These are phyloP conservation scores for Helicoverpa zea DNA, from an alignment of 1,140 invertebrate species.

Conservation along the genomic window DNA sequence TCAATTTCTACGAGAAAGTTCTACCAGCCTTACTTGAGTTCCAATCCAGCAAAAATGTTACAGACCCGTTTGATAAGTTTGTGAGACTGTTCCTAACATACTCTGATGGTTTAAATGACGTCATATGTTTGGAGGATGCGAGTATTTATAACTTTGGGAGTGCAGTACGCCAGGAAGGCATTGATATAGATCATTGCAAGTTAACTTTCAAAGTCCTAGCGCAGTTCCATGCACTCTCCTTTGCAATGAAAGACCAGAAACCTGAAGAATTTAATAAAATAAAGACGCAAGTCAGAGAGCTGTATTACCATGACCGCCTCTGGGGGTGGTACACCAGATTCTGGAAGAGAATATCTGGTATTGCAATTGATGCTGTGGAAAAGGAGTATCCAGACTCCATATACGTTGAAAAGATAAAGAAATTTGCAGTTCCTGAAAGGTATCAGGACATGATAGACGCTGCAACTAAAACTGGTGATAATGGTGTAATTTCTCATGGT, in stretches of 20 bases:
- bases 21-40: constrained; percentile 86
- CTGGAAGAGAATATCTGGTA: constrained; percentile 85
- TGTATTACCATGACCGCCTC: constrained; percentile 87
- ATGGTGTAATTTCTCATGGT: constrained; percentile 89
- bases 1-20: constrained; percentile 89
- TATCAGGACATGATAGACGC: constrained; percentile 76
- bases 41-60: constrained; percentile 80
- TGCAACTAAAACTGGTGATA: constrained; percentile 62
- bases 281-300: constrained; percentile 80
- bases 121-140: constrained; percentile 89
- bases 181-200: constrained; percentile 85
- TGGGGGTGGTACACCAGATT: constrained; percentile 89
- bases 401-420: constrained; percentile 87
- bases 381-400: constrained; percentile 88
- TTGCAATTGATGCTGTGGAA: constrained; percentile 88
- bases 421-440: constrained; percentile 85
- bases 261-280: constrained; percentile 87
- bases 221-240: constrained; percentile 90
- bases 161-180: constrained; percentile 84
- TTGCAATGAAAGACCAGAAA: constrained; percentile 90
- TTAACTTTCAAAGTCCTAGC: constrained; percentile 88
- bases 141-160: constrained; percentile 85
- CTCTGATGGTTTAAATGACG: constrained; percentile 89
- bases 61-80: constrained; percentile 86
- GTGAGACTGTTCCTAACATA: constrained; percentile 86